Base-by-base conservation (phyloP, 2,888 invertebrate genomes). In the Lasius platythorax region DNA sequence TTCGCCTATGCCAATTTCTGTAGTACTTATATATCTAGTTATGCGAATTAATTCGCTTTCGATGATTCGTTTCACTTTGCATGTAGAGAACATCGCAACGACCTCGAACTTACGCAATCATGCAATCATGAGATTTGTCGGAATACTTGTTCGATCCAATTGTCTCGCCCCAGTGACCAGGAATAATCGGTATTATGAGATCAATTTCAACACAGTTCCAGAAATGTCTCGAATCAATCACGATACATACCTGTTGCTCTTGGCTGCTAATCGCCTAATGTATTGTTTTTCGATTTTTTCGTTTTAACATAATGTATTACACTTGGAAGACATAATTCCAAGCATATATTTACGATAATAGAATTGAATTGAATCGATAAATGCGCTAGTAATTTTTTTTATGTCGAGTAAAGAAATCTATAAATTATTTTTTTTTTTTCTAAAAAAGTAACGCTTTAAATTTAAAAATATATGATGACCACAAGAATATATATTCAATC, bases 61-160 rank as follows among this genome's bases (percentile, higher is more conserved):
- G 40, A 28, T 40, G 15, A 53, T 40, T 30, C 2, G 8, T 79
- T 46, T 37, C 11, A 18, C 12, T 53, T 0, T 40, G 30, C 15
- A 46, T 15, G 28, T 33, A 53, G 8, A 8, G 15, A 63, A 63
- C 40, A 58, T 86, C 63, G 64, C 18, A 30, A 30, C 78, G 74
- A 88, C 91, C 91, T 91, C 87, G 88, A 90, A 88, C 88, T 91
- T 91, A 90, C 75, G 89, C 91, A 90, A 90, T 87, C 68, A 76
- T 50, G 67, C 70, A 61, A 53, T 43, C 37, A 11, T 28, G 56
- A 83, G 46, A 75, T 72, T 72, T 53, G 64, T 30, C 40, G 23
- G 33, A 53, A 6, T 37, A 72, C 68, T 74, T 67, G 30, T 56
- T 58, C 30, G 53, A 83, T 88, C 76, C 73, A 63, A 86, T 85